phyloP scores from a whole-genome alignment of 2,113 vertebrate species.

The Caretta caretta region DNA sequence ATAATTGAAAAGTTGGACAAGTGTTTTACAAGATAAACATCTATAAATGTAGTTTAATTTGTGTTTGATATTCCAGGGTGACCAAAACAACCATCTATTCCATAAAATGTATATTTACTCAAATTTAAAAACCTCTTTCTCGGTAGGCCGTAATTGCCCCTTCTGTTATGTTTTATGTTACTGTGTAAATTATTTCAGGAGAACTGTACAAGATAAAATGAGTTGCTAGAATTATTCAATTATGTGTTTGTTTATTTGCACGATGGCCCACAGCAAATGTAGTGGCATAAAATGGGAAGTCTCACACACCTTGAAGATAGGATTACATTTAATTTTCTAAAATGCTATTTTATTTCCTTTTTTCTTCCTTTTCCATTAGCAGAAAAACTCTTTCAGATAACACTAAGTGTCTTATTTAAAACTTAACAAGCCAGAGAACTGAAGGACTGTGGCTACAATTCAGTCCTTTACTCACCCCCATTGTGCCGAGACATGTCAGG shows the following conservation, averaged over 20 bases:
- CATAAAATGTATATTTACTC: conserved; percentile 22
- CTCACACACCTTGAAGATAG: neutral
- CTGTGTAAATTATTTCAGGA: conserved; percentile 24
- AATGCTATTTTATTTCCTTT: conserved; percentile 37
- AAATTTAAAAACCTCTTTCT: conserved; percentile 4
- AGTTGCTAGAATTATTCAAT: neutral
- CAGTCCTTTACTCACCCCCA: conserved; percentile 45
- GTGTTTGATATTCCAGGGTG: neutral
- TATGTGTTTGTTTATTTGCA: neutral
- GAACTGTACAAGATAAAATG: neutral
- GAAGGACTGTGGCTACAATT: conserved; percentile 33
- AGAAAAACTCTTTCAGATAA: conserved; percentile 49
- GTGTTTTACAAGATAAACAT: neutral
- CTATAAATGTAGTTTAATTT: conserved; percentile 14
- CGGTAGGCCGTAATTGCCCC: neutral
- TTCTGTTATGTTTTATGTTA: neutral
- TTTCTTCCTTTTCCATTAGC: neutral
- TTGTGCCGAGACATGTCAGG: conserved; percentile 60
- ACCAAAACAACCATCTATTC: neutral
- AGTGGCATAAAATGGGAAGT: neutral
- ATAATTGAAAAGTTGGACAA: neutral
- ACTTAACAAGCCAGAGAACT: conserved; percentile 33
- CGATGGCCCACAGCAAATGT: neutral
- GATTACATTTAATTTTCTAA: conserved; percentile 22
- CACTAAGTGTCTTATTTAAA: conserved; percentile 55